phyloP scores from a whole-genome alignment of 2,888 invertebrate species.

The Acrocera orbiculus region DNA sequence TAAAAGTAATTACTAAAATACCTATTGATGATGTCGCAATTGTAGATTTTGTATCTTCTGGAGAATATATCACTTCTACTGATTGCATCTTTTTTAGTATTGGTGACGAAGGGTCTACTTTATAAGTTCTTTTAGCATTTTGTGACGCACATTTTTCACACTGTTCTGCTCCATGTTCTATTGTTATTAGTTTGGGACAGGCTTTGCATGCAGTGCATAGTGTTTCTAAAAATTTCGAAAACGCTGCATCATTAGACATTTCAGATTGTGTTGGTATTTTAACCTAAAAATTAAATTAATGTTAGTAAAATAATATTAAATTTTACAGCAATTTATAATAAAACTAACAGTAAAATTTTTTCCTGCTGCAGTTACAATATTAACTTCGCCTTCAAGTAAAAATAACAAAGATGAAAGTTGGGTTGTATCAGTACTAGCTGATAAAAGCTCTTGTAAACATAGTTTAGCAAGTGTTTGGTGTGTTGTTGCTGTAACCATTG shows the following conservation, averaged over 20 bases:
- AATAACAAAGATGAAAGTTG: constrained; percentile 27
- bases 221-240: constrained; percentile 28
- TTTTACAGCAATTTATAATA: background rate
- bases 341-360: constrained; percentile 30
- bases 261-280: constrained; percentile 30
- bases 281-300: constrained; percentile 17
- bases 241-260: constrained; percentile 26
- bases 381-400: constrained; percentile 29
- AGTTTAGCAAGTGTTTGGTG: constrained; percentile 29
- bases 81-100: constrained; percentile 2
- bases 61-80: no score
- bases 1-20: no score
- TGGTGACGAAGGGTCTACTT: constrained; percentile 1
- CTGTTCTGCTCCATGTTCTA: constrained; percentile 28
- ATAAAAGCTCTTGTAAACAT: constrained; percentile 30
- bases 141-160: constrained; percentile 26
- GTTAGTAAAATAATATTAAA: constrained; percentile 1
- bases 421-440: constrained; percentile 30
- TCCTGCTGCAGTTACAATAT: constrained; percentile 30
- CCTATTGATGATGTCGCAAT: constrained; percentile 21
- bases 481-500: constrained; percentile 34
- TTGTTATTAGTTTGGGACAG: constrained; percentile 29
- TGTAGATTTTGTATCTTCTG: constrained; percentile 25
- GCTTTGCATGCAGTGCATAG: constrained; percentile 29
- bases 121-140: background rate